Evolutionary conservation across 2,113 vertebrate genomes (phyloP), one percentile per base, ranked within the genome.

Genomic region (Pluvialis apricaria): DNA sequence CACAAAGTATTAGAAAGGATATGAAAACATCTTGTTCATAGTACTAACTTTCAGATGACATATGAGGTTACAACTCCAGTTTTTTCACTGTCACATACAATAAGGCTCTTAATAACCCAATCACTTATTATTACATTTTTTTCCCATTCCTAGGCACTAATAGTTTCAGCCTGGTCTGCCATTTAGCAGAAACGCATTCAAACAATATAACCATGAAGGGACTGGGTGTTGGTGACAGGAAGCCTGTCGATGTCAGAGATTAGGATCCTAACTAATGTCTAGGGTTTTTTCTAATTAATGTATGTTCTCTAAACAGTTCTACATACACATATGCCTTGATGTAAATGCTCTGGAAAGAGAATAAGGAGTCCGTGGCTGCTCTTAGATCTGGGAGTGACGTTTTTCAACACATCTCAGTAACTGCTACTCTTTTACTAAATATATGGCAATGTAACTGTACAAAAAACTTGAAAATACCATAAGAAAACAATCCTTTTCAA

Each of bases 1-100:
- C 86, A 91, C 68, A 64, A 95, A 96, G 76, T 75, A 95, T 97
- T 95, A 97, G 94, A 93, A 97, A 96, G 88, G 88, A 89, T 9
- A n/a, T 60, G 88, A 97, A 97, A 97, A 97, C 94, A 97, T 91
- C 95, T 97, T 94, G 89, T 80, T 96, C 42, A 7, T 16, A 97
- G 95, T 91, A 92, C 90, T 93, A 97, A 96, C 96, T 96, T 97
- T 96, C 73, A 96, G 88, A 92, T 94, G 93, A 95, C 94, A 91
- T 92, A 76, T 83, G 82, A 96, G 54, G 85, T 82, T 82, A 75
- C 10, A 52, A 61, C 34, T 58, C 44, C 69, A 79, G 58, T 94
- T 94, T 80, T 80, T 96, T 96, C 85, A 79, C 78, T 84, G 86
- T 95, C 92, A 88, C 38, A 76, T 83, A 78, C 86, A 94, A 90